phyloP scores from a whole-genome alignment of 92 coral and sea anemone genomes.

The Parazoanthus darwini region DNA sequence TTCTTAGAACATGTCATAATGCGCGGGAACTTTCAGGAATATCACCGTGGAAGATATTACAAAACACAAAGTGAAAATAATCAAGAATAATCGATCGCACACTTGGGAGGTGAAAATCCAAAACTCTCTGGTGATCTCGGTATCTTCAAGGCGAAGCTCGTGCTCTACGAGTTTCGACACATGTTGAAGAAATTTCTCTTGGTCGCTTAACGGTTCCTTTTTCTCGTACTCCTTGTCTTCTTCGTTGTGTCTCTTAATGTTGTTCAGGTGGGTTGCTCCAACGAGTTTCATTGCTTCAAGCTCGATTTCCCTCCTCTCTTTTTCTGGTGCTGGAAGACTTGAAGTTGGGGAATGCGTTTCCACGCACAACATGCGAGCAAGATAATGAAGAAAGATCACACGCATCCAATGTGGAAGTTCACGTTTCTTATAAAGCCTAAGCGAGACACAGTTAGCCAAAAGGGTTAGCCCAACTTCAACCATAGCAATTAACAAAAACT shows the following conservation, averaged over 20 bases:
- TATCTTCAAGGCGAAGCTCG: conserved; percentile 41
- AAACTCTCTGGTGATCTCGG: conserved; percentile 56
- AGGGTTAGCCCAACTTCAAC: conserved; percentile 79
- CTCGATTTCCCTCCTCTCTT: neutral
- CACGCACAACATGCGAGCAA: conserved; percentile 79
- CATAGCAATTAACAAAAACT: conserved; percentile 82
- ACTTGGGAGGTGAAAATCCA: conserved; percentile 90
- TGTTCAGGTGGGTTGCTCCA: conserved; percentile 48
- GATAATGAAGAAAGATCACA: conserved; percentile 73
- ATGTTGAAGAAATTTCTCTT: conserved; percentile 56
- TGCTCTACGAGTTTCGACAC: conserved; percentile 56
- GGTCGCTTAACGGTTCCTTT: conserved; percentile 6
- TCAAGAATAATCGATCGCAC: conserved; percentile 75
- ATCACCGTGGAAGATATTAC: conserved; percentile 66
- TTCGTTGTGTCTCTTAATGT: conserved; percentile 11
- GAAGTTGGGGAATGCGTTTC: conserved; percentile 65
- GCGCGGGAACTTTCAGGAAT: conserved; percentile 77
- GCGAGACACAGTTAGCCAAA: conserved; percentile 80
- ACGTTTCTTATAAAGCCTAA: conserved; percentile 70
- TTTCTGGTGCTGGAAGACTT: conserved; percentile 19
- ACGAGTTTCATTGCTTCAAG: conserved; percentile 60
- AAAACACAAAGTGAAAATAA: conserved; percentile 66
- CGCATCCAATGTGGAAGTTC: conserved; percentile 77
- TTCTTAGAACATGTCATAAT: conserved; percentile 54
- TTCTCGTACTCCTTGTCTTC: conserved; percentile 27